Evolutionary conservation across 2,797 vertebrate genomes (phyloP).

Genomic region (Orientallactaga sibirica): DNA sequence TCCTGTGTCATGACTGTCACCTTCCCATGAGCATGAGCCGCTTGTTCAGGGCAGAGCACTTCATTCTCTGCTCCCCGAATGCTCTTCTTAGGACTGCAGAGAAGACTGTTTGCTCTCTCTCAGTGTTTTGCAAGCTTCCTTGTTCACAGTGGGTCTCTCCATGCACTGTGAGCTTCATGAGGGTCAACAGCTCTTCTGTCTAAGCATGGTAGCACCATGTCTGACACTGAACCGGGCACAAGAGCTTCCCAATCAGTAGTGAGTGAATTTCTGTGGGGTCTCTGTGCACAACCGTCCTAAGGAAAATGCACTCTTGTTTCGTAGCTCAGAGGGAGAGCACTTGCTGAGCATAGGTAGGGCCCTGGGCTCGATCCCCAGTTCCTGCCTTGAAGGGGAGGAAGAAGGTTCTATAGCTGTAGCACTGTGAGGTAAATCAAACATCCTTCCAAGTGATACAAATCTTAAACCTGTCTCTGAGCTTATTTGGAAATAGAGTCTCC

Average conservation of each 20-base stretch:
- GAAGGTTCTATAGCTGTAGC: neutral
- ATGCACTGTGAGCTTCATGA: neutral
- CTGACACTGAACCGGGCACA: neutral
- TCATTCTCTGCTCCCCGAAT: neutral
- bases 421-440: neutral
- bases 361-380: neutral
- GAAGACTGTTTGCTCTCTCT: neutral
- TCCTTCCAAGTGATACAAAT: neutral
- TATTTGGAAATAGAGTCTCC: conserved; percentile 17
- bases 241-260: neutral
- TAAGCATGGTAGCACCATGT: neutral
- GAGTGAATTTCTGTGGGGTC: neutral
- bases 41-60: neutral
- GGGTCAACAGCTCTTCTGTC: neutral
- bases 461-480: neutral
- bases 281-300: neutral
- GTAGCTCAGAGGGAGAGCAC: neutral
- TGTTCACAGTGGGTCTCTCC: neutral
- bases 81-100: neutral
- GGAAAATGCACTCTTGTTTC: neutral
- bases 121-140: neutral
- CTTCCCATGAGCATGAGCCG: neutral
- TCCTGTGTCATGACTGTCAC: neutral
- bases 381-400: neutral
- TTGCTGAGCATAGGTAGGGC: neutral